A percentile compares a stretch with the other conserved stretches of the same genome.
These are phyloP conservation scores for Dicrurus megarhynchus DNA, from an alignment of 2,113 vertebrate species.

Conservation along the genomic window DNA sequence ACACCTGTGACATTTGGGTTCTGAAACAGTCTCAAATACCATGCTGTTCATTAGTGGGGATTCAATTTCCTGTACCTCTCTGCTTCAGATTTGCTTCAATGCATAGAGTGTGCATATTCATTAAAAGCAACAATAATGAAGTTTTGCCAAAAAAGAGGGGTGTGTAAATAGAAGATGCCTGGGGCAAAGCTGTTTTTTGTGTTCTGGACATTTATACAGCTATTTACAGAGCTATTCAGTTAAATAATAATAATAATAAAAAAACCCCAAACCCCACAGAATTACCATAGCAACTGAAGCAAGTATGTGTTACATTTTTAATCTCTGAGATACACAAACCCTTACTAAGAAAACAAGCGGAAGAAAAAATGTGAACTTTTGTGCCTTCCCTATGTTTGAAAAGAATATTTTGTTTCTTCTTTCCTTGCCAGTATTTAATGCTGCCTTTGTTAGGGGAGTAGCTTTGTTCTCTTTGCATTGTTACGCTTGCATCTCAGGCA, in stretches of 20 bases:
- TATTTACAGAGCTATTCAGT: constrained; percentile 50
- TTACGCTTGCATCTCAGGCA: background rate
- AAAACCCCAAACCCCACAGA: background rate
- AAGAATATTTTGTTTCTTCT: constrained; percentile 15
- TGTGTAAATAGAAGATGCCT: constrained; percentile 54
- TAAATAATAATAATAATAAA: background rate
- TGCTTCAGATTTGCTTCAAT: constrained; percentile 46
- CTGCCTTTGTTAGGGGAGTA: background rate
- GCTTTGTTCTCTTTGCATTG: constrained; percentile 17
- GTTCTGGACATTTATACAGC: constrained; percentile 53
- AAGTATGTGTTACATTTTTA: background rate
- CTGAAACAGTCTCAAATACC: constrained; percentile 27
- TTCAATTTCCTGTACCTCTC: constrained; percentile 52
- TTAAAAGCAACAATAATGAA: constrained; percentile 54
- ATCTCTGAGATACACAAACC: constrained; percentile 7
- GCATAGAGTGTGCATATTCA: constrained; percentile 33
- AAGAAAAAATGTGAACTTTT: background rate
- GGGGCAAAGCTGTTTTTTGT: constrained; percentile 34
- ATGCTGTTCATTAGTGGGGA: constrained; percentile 42
- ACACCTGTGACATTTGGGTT: constrained; percentile 48
- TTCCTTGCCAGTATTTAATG: constrained; percentile 3
- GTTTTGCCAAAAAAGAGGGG: constrained; percentile 46
- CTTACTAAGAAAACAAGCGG: background rate
- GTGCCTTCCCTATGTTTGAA: background rate
- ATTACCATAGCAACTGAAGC: constrained; percentile 58